A percentile compares a stretch with the other conserved stretches of the same genome.
phyloP scores from a whole-genome alignment of 2,888 invertebrate genomes.

The Drosophila mulleri region DNA sequence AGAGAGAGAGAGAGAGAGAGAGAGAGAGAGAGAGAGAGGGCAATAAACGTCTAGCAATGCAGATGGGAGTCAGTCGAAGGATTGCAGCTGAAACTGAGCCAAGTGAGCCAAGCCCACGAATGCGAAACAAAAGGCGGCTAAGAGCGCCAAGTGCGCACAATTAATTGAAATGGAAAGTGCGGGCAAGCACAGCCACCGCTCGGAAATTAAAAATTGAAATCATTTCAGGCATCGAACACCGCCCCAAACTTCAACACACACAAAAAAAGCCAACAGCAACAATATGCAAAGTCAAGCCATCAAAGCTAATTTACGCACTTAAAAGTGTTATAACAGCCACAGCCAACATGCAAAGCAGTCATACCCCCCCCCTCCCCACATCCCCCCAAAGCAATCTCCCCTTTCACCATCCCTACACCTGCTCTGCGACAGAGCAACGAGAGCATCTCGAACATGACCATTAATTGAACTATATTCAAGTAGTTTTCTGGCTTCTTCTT shows the following conservation, averaged over 20 bases:
- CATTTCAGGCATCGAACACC: constrained; percentile 67
- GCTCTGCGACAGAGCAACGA: constrained; percentile 24
- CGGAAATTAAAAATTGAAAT: constrained; percentile 66
- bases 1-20: background rate
- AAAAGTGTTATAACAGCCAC: constrained; percentile 61
- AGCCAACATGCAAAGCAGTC: constrained; percentile 3
- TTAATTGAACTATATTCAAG: constrained; percentile 63
- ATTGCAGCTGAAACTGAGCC: constrained; percentile 34
- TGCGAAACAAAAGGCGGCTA: constrained; percentile 30
- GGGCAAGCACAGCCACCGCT: constrained; percentile 38
- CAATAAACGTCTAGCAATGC: constrained; percentile 20
- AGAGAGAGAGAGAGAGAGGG: background rate
- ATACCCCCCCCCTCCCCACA: background rate
- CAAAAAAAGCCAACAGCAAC: background rate
- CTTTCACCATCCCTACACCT: background rate
- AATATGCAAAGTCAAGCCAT: constrained; percentile 41
- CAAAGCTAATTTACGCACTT: constrained; percentile 73
- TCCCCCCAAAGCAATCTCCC: background rate
- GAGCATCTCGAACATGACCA: constrained; percentile 48
- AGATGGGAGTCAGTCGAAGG: constrained; percentile 48
- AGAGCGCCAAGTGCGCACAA: constrained; percentile 62
- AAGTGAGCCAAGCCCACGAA: constrained; percentile 35
- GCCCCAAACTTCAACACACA: constrained; percentile 8
- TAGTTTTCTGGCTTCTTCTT: background rate
- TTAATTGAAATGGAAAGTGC: constrained; percentile 75